Evolutionary conservation across 2,888 invertebrate genomes (phyloP), one percentile per base, ranked within the genome.

Genomic region (Bedellia somnulentella): DNA sequence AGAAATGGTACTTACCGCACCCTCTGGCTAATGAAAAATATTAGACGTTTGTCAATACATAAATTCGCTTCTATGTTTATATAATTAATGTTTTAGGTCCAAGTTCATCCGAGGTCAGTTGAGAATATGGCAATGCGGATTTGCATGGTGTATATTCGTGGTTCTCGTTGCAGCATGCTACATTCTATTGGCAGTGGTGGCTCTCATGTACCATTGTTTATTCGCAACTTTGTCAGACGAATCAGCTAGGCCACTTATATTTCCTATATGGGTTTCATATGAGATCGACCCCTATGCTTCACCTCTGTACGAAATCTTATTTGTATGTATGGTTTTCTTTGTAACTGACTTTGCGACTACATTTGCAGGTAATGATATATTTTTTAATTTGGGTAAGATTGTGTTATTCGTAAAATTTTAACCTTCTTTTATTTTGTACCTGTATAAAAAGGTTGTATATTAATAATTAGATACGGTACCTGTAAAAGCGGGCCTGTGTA

Each of bases 211-310:
- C 33, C 52, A 57, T 31, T 48, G 47, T 27, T 35, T 64, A 6
- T 47, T 66, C 16, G 50, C 42, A 2, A 53, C 54, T 1, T 44
- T 50, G 5, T 44, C 55, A 25, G 64, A 59, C 32, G 32, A 57
- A 31, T 50, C 35, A 9, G 34, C 38, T 2, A 47, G 63, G 16
- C 68, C 67, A 0, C 36, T 68, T 2, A 44, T 52, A 2, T 64
- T 61, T 30, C 60, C 64, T 0, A 35, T 63, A 36, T 66, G 64
- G 64, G 40, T 68, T 2, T 64, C 67, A 0, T n/a, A n/a, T n/a
- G 14, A 49, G 6, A 61, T 61, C 18, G 64, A 66, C 30, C 52
- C 60, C 0, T 56, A 60, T 35, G 44, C 54, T 14, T 52, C 62
- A 5, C 68, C 68, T 0, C 57, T 56, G 32, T 68, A 64, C 33